A percentile compares a stretch with the other conserved stretches of the same genome.
Evolutionary conservation across 2,888 invertebrate genomes (phyloP).

Genomic region (Ceriagrion tenellum): DNA sequence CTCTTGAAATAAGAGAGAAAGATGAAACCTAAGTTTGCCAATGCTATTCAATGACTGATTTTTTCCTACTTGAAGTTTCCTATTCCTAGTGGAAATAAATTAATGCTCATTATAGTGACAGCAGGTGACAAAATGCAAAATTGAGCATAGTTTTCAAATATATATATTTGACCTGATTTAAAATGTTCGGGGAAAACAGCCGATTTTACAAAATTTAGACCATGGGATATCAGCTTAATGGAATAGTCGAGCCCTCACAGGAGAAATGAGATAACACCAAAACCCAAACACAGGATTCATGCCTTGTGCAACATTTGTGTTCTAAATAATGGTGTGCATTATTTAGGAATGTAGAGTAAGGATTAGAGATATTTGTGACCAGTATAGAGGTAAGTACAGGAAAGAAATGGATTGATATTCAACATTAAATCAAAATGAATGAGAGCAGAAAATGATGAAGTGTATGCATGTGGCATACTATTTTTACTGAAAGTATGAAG

Average conservation of each 20-base stretch:
- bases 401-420: not conserved
- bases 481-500: not conserved
- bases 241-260: not conserved
- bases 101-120: no score
- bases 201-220: no score
- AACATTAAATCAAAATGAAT: not conserved
- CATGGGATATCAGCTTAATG: not conserved
- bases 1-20: no score
- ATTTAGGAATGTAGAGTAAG: slow-evolving; percentile 42
- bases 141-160: no score
- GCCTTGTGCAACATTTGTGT: not conserved
- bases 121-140: no score
- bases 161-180: no score
- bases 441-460: not conserved
- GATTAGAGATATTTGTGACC: not conserved
- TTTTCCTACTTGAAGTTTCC: no score
- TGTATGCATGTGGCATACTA: not conserved
- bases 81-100: no score
- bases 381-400: not conserved
- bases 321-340: slow-evolving; percentile 33
- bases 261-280: slow-evolving; percentile 13
- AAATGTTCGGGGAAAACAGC: no score
- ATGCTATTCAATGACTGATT: no score
- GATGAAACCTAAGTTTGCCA: no score
- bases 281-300: not conserved